Percentiles rank a stretch among this genome's conserved stretches.
Evolutionary conservation across 2,888 invertebrate species (phyloP).

Genomic region (Teleogryllus oceanicus): DNA sequence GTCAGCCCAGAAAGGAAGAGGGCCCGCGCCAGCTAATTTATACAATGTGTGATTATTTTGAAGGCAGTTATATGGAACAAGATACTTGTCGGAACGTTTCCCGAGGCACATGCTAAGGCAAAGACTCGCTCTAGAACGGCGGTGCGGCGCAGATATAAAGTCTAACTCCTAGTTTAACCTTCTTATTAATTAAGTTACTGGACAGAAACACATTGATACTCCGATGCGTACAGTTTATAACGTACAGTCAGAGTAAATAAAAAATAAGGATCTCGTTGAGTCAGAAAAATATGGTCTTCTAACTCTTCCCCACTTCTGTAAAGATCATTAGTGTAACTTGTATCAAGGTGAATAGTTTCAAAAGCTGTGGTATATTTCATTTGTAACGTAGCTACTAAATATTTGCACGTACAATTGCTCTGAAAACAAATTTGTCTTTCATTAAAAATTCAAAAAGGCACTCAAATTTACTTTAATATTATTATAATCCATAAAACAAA

Average conservation of each 20-base stretch:
- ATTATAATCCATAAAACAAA: too few relatives aligned
- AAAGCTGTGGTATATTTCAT: too few relatives aligned
- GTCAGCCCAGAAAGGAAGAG: neutral
- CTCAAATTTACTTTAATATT: too few relatives aligned
- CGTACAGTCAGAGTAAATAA: neutral
- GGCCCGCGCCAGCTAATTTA: neutral
- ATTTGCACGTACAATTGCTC: too few relatives aligned
- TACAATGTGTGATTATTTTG: constrained; percentile 9
- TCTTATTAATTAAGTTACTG: neutral
- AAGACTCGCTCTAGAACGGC: neutral
- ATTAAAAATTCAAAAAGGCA: too few relatives aligned
- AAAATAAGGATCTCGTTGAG: neutral
- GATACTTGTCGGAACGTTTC: constrained; percentile 4
- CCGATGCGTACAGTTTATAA: neutral
- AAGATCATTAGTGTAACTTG: too few relatives aligned
- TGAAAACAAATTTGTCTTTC: too few relatives aligned
- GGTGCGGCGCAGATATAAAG: neutral
- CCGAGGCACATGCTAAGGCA: neutral
- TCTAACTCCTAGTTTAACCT: neutral
- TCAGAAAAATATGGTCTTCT: too few relatives aligned
- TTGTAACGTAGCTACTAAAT: too few relatives aligned
- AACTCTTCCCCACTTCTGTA: too few relatives aligned
- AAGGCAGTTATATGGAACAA: neutral
- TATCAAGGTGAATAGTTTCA: too few relatives aligned
- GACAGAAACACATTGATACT: neutral